Conservation (phyloP, 1,140 invertebrate genomes). For the Euglossa dilemma region DNA sequence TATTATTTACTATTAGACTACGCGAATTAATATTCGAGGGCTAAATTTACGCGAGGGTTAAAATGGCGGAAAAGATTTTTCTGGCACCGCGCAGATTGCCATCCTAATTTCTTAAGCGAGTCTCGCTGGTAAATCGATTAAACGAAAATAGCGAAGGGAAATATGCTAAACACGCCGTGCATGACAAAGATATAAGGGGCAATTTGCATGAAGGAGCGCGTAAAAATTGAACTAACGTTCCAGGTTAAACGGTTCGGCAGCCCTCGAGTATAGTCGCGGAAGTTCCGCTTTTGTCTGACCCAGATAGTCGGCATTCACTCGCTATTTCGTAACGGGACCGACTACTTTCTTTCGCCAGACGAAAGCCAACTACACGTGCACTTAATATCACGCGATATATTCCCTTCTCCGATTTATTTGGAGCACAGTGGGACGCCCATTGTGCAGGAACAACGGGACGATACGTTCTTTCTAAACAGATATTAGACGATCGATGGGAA, state of each 20-base stretch:
- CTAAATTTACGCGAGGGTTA: no score
- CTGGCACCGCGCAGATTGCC: no score
- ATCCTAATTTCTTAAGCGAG: no score
- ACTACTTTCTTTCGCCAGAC: constrained; percentile 78
- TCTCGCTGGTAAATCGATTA: no score
- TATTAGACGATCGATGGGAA: background rate
- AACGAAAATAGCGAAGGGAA: no score
- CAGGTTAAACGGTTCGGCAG: constrained; percentile 22
- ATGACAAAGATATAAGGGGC: background rate
- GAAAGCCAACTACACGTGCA: constrained; percentile 42
- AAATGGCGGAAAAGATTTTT: no score
- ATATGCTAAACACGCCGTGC: no score
- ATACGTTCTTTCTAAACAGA: background rate
- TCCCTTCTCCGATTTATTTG: background rate
- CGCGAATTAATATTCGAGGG: no score
- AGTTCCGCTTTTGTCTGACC: constrained; percentile 80
- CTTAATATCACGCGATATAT: constrained; percentile 25
- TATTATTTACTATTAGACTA: no score
- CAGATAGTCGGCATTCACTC: constrained; percentile 80
- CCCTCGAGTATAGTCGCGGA: constrained; percentile 64
- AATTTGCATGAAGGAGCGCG: background rate
- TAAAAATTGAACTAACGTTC: constrained; percentile 16
- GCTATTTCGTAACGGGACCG: constrained; percentile 81
- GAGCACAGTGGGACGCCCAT: no score
- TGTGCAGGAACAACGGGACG: background rate